Evolutionary conservation across 2,888 invertebrate genomes (phyloP), one percentile per base, ranked within the genome.

Genomic region (Atrina japonica): DNA sequence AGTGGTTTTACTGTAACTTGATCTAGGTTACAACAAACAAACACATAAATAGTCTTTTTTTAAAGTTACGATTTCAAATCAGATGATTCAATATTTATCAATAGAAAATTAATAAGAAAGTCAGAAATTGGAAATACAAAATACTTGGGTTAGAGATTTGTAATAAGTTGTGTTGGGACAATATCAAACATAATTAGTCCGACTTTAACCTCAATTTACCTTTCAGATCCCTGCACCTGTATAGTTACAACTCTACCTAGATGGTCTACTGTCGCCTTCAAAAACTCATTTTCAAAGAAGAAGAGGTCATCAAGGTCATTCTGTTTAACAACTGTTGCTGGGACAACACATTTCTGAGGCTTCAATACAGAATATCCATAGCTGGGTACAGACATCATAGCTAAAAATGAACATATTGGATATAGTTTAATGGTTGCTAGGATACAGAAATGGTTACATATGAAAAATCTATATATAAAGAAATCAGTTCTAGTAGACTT

Each of bases 221-320:
- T 84, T 3, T 72, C 45, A 29, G 53, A 64, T n/a, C 66, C 80
- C n/a, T 50, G 47, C 3, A 78, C 35, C 53, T 58, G 52, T 45
- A 86, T 60, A 9, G 63, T 45, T 1, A 47, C 66, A 7, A 88
- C 65, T 63, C 87, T 65, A 9, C 88, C 88, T 27, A 58, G 41
- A 2, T 59, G 64, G 69, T 88, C 87, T 18, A 88, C 52, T 6
- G 56, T 65, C 0, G 83, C 87, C 49, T 66, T 64, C 11, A 88
- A 35, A 21, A 58, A 61, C 0, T 76, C 78, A 70, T 87, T 88
- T 53, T 73, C 59, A 64, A 86, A 58, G 27, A 29, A 25, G 43
- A 40, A 40, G 3, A 29, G 1, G 16, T 56, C 58, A 27, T 47
- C 52, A 29, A 5, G 11, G 11, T 52, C 25, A 63, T 73, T 76